Evolutionary conservation across 2,113 vertebrate species (phyloP).

Genomic region (Haemorhous mexicanus): DNA sequence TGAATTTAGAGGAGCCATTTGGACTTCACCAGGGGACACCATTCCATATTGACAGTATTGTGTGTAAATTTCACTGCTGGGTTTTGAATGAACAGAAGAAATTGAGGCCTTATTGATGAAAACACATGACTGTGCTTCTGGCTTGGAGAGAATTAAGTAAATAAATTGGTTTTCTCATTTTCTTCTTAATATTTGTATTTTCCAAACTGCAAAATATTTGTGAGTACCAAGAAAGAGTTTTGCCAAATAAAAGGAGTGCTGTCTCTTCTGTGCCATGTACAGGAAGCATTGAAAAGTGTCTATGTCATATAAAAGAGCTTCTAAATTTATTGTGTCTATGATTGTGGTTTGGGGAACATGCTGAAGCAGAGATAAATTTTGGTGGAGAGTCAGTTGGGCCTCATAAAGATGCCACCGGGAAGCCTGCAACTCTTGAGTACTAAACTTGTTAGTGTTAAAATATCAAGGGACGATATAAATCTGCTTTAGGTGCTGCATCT

Average conservation of each 20-base stretch:
- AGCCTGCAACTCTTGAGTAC: conserved; percentile 51
- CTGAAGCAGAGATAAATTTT: conserved; percentile 64
- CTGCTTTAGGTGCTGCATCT: not conserved
- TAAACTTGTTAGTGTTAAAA: conserved; percentile 60
- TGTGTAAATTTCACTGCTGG: not conserved
- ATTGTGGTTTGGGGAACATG: conserved; percentile 50
- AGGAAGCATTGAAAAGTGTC: not conserved
- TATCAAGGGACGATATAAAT: conserved; percentile 55
- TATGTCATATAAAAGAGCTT: conserved; percentile 9
- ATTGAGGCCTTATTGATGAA: not conserved
- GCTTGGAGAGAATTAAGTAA: not conserved
- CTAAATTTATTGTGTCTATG: conserved; percentile 54
- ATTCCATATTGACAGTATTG: not conserved
- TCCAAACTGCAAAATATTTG: not conserved
- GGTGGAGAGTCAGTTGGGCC: conserved; percentile 49
- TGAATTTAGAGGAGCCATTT: not conserved
- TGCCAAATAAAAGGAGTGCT: not conserved
- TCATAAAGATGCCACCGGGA: conserved; percentile 65
- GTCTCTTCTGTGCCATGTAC: not conserved
- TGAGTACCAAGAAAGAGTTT: not conserved
- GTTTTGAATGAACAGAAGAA: not conserved
- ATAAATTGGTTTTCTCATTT: not conserved
- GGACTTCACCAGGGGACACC: not conserved
- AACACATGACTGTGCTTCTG: not conserved
- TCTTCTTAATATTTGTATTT: not conserved